Evolutionary conservation across 2,113 vertebrate species (phyloP), one percentile per base, ranked within the genome.

Genomic region (Panthera tigris): DNA sequence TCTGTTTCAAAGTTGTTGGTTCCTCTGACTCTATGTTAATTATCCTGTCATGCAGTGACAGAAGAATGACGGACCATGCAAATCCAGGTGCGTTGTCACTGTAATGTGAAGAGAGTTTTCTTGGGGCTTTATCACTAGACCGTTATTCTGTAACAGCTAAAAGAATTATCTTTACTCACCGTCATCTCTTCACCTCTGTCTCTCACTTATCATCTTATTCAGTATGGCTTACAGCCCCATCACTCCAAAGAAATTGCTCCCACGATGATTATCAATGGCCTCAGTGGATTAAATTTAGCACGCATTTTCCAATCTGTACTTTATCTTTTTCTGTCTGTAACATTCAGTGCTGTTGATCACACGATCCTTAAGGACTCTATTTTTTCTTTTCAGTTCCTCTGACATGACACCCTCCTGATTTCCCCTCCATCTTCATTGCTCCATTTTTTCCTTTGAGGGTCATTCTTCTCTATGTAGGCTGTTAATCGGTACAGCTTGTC

Each of bases 361-460:
- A 63, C 25, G 85, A 0, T 79, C 14, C 74, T 87, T 82, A 36
- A 48, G 36, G 31, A 23, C 61, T 52, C 9, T 16, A 1, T 27
- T 16, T 63, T 57, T 93, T 19, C 55, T 27, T 12, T 82, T 29
- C 61, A n/a, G 25, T 39, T n/a, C 84, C 79, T 71, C 8, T 23
- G 18, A 55, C 11, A 4, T 25, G 4, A 25, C 50, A 21, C n/a
- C 65, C 8, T 78, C 21, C 18, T 63, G 4, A 33, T 94, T 80
- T 55, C 63, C 16, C 23, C 55, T 74, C 9, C 33, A 14, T 90
- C 66, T 95, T 74, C 74, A 86, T 57, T 74, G 68, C 33, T 83
- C 87, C n/a, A 83, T 45, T 65, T 18, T 87, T 91, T 87, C 76
- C 14, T 74, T 33, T 95, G 87, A 95, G 48, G 41, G 57, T 92